These are phyloP conservation scores for Cossypha niveicapilla DNA, from an alignment of 2,797 vertebrate species.

Conservation along the genomic window DNA sequence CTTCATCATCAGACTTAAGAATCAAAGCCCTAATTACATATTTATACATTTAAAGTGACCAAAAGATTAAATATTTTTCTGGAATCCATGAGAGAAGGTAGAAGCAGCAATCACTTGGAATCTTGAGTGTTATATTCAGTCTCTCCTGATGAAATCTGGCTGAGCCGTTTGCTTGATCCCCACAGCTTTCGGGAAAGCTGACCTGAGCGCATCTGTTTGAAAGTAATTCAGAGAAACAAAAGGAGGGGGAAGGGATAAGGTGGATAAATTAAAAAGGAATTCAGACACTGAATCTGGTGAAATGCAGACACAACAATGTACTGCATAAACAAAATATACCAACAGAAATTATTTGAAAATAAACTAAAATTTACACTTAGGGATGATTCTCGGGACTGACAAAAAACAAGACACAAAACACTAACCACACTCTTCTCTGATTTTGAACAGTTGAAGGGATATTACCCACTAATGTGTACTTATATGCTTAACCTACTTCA, in stretches of 20 bases:
- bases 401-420: conserved; percentile 13
- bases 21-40: conserved; percentile 13
- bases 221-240: conserved; percentile 74
- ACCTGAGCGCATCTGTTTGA: conserved; percentile 90
- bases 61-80: conserved; percentile 63
- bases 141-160: conserved; percentile 94
- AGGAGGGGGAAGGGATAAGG: conserved; percentile 67
- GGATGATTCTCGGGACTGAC: conserved; percentile 32
- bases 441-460: neutral
- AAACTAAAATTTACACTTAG: conserved; percentile 25
- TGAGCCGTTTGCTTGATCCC: conserved; percentile 93
- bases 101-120: conserved; percentile 77
- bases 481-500: neutral
- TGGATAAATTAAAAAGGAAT: conserved; percentile 66
- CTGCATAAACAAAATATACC: conserved; percentile 20
- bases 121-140: conserved; percentile 91
- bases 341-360: conserved; percentile 39
- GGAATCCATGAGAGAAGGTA: conserved; percentile 48
- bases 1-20: conserved; percentile 15
- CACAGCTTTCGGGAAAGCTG: conserved; percentile 96
- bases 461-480: neutral
- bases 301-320: conserved; percentile 52
- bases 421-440: neutral
- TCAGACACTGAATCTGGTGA: conserved; percentile 65
- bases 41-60: conserved; percentile 60